Base-by-base conservation (phyloP, 2,888 invertebrate species). In the Hirtodrosophila duncani region DNA sequence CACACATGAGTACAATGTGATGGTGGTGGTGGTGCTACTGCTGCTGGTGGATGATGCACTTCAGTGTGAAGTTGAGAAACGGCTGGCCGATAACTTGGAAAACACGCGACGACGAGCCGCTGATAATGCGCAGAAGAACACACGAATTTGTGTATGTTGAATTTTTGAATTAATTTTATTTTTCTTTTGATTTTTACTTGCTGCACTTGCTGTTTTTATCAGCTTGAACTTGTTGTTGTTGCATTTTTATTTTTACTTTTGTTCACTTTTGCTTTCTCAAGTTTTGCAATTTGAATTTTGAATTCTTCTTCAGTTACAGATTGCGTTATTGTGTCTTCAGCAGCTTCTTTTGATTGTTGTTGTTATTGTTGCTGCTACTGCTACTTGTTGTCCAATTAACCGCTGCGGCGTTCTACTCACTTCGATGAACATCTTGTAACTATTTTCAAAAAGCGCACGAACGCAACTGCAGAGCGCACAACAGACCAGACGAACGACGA, bases 351-450 rank as follows among this genome's bases (percentile, higher is more conserved):
- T 52, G 69, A 33, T 51, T 49, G 39, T 45, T 31, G 33, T 62
- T 60, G 50, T 65, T 21, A 34, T 48, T 24, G n/a, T n/a, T n/a
- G n/a, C n/a, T n/a, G n/a, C n/a, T n/a, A n/a, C n/a, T n/a, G n/a
- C n/a, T 38, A 13, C 17, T 24, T 46, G 37, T 69, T 57, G 55
- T 67, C 63, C 80, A 66, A 59, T 81, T 67, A 68, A 68, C 81
- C 84, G 84, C 74, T 75, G 69, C 74, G 72, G 83, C 82, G 83
- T 84, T 84, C 83, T 82, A 82, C 77, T 75, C 83, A 78, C 84
- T 82, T 81, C 82, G 83, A 82, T 82, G 84, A 84, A 83, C 83
- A 84, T 84, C 84, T 84, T 84, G 83, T 83, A 84, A 84, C 83
- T 83, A 84, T 84, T 84, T 84, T 84, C 72, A 67, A 83, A 83